phyloP scores from a whole-genome alignment of 2,113 vertebrate species.

The Felis chaus region DNA sequence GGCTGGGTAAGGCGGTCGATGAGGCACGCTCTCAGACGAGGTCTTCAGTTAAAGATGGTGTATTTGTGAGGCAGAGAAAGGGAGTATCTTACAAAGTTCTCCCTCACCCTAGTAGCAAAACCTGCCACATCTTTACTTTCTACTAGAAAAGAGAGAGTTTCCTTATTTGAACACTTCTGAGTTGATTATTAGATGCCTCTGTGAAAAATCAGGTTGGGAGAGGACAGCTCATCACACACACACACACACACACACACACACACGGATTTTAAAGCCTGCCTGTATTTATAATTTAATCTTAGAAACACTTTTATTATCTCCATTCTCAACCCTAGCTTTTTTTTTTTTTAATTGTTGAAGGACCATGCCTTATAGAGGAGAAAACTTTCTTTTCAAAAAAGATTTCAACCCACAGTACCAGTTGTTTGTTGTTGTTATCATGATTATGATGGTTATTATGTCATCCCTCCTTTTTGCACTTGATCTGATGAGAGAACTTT shows the following conservation, averaged over 20 bases:
- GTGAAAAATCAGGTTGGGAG: constrained; percentile 66
- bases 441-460: constrained; percentile 59
- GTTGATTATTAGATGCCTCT: constrained; percentile 70
- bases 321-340: background rate
- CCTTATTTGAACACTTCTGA: constrained; percentile 75
- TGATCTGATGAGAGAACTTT: constrained; percentile 73
- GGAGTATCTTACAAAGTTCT: constrained; percentile 84
- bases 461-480: constrained; percentile 22
- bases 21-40: constrained; percentile 85
- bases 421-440: constrained; percentile 69
- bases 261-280: background rate
- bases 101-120: constrained; percentile 83
- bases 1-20: constrained; percentile 85
- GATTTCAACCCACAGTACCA: constrained; percentile 26
- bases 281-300: constrained; percentile 41
- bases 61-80: constrained; percentile 73
- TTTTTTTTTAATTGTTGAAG: background rate
- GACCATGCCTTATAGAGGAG: constrained; percentile 19
- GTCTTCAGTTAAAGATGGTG: constrained; percentile 74
- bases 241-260: background rate
- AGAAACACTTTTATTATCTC: constrained; percentile 43
- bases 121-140: constrained; percentile 87
- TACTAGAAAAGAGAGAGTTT: constrained; percentile 68
- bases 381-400: background rate
- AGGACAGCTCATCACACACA: background rate